Evolutionary conservation across 2,797 vertebrate species (phyloP).

Genomic region (Manis crassicaudata): DNA sequence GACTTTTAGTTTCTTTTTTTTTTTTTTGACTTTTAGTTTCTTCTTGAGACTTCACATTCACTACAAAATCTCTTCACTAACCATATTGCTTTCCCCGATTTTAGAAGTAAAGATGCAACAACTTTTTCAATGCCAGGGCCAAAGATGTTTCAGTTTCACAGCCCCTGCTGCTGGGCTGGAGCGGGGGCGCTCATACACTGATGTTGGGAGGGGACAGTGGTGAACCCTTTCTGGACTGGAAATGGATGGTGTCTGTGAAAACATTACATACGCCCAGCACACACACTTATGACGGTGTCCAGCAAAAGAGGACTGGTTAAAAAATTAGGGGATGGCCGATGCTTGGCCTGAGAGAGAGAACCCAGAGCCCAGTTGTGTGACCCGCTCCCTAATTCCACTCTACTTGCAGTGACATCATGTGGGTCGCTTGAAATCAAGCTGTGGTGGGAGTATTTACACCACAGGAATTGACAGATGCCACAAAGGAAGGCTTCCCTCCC

Average conservation of each 20-base stretch:
- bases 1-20: background rate
- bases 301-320: background rate
- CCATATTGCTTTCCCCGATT: background rate
- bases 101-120: background rate
- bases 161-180: too few species aligned
- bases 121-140: too few species aligned
- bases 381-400: background rate
- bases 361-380: background rate
- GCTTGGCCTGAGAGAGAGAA: background rate
- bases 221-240: background rate
- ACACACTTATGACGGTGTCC: background rate
- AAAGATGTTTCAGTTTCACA: background rate
- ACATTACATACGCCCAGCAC: too few species aligned
- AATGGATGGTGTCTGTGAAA: accelerated
- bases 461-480: background rate
- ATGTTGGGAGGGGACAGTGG: background rate
- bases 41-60: background rate
- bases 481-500: background rate
- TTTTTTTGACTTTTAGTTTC: background rate
- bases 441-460: background rate
- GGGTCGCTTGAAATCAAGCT: background rate
- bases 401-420: background rate
- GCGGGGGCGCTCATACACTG: accelerated
- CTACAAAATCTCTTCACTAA: background rate
- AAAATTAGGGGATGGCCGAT: background rate